phyloP scores from a whole-genome alignment of 2,888 invertebrate species.

The Cylloceria caligata region DNA sequence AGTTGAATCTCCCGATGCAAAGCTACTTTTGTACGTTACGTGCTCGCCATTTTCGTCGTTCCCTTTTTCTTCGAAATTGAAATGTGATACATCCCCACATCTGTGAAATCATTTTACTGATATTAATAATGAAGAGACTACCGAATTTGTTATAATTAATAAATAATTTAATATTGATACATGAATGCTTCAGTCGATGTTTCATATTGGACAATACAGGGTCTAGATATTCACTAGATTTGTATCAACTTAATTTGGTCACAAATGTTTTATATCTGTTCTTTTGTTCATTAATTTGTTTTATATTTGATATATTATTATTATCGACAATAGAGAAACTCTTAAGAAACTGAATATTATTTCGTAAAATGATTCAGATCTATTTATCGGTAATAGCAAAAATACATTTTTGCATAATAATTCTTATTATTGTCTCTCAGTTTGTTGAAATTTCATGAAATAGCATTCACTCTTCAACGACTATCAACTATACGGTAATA shows the following conservation, averaged over 20 bases:
- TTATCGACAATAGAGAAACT: no score
- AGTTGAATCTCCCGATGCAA: conserved; percentile 56
- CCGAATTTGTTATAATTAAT: neutral
- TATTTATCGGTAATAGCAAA: neutral
- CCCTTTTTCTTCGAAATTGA: conserved; percentile 31
- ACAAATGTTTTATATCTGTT: neutral
- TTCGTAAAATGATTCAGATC: neutral
- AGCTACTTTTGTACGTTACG: conserved; percentile 67
- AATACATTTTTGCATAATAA: no score
- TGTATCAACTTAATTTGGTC: neutral
- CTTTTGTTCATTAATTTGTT: neutral
- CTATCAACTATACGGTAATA: no score
- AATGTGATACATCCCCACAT: conserved; percentile 31
- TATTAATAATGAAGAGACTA: conserved; percentile 16
- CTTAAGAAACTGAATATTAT: neutral
- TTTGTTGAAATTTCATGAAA: neutral
- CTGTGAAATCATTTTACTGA: conserved; percentile 37
- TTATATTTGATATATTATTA: no score
- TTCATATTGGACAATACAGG: neutral
- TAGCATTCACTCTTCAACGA: no score
- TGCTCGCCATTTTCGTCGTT: conserved; percentile 58
- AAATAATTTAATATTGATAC: neutral
- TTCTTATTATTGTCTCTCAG: no score
- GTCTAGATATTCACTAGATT: neutral
- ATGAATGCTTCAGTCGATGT: neutral